Base-by-base conservation (phyloP, 2,888 invertebrate species). In the Diogma glabrata region DNA sequence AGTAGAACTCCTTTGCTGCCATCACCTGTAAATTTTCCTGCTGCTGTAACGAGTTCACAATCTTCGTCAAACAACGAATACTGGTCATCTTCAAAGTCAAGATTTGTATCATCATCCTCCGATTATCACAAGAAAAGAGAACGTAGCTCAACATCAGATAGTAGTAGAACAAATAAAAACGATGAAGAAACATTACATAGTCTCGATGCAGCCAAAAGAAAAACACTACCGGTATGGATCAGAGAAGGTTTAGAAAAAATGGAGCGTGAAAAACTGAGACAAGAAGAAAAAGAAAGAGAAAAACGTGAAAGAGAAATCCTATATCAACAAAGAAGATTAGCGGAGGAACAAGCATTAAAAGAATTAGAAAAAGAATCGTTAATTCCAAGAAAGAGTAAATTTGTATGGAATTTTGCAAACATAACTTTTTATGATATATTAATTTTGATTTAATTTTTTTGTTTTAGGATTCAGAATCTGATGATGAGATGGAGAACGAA, bases 141-240 rank as follows among this genome's bases (percentile, higher is more conserved):
- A 43, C 64, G 71, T 10, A 75, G 73, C 24, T 71, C 80, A 64
- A 92, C 93, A 69, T 89, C 90, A 14, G 86, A 85, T 16, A 90
- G 90, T 69, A 75, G 93, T 28, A 82, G 91, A 63, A 85, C 88
- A 60, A n/a, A n/a, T 8, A 54, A 36, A n/a, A 23, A 24, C 28
- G 49, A 48, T 49, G 45, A 48, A 19, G 58, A 63, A 48, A 56
- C 64, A 1, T 61, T 64, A 43, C 64, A 71, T 10, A 75, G 73
- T 24, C 71, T 80, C 64, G 92, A 93, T 69, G 89, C 90, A 14
- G 86, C 85, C 16, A 90, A 90, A 69, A 75, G 93, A 30, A 82
- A 91, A 63, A 85, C 88, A 60, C 75, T 97, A 19, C 97, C 97
- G n/a, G 91, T 89, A 1, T 97, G 97, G 97, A 95, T 97, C 57